Percentiles rank a stretch among this genome's conserved stretches.
phyloP scores from a whole-genome alignment of 1,140 invertebrate species.

The Hylaeus volcanicus region DNA sequence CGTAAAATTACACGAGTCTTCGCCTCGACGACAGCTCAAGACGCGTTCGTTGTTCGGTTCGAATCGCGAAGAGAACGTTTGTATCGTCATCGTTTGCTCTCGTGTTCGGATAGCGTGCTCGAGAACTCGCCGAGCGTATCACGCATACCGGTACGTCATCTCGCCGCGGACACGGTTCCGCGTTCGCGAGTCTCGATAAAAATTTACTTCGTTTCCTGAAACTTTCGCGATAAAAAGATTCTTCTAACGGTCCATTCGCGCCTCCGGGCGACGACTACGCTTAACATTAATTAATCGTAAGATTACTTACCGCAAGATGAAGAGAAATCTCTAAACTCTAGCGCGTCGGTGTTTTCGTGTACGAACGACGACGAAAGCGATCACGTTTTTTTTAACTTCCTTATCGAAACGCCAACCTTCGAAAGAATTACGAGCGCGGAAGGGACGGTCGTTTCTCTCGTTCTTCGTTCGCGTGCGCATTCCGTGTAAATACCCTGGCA shows the following conservation, averaged over 20 bases:
- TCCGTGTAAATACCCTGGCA: too few relatives aligned
- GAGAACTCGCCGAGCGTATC: not conserved
- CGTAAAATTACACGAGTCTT: not conserved
- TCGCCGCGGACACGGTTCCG: not conserved
- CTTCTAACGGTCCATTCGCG: not conserved
- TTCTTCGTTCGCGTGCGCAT: not conserved
- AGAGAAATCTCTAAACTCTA: conserved; percentile 3
- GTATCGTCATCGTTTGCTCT: not conserved
- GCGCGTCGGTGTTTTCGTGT: not conserved
- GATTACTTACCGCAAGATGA: not conserved
- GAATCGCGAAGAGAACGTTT: not conserved
- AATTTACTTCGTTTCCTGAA: conserved; percentile 2
- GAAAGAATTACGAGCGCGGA: not conserved
- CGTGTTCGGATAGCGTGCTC: not conserved
- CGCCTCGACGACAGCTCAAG: not conserved
- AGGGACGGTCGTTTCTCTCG: not conserved
- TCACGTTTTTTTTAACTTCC: not conserved
- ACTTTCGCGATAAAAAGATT: not conserved
- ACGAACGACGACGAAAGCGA: conserved; percentile 14
- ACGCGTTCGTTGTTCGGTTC: too few relatives aligned
- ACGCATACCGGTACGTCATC: conserved; percentile 3
- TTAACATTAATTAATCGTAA: conserved; percentile 18
- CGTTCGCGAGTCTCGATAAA: not conserved
- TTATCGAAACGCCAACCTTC: too few relatives aligned
- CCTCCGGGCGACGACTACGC: not conserved